Evolutionary conservation across 2,888 invertebrate genomes (phyloP), one percentile per base, ranked within the genome.

Genomic region (Andrena dorsata): DNA sequence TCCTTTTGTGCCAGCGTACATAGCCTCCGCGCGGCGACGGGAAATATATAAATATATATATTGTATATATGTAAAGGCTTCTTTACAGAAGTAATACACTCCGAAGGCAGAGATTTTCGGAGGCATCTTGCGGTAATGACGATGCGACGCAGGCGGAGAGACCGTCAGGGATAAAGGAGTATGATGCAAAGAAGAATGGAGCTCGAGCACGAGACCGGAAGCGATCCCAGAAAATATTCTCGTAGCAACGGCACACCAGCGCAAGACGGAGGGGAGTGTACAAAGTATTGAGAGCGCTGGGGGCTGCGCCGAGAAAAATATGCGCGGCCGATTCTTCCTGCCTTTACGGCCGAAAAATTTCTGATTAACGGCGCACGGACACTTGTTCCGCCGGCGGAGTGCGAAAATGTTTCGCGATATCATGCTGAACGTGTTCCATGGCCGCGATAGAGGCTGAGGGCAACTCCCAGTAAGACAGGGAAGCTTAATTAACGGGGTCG

Each of bases 101-200:
- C 81, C 82, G 82, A 84, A 85, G 76, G 35, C 23, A 81, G 76
- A 76, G 84, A 86, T 84, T 89, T 80, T 85, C 83, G 80, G 87
- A 77, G 86, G 85, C 81, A 80, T 83, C 80, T 79, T 83, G 70
- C 35, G 81, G 82, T 89, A 88, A 90, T 86, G 86, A 85, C 89
- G 86, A 83, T 80, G 84, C 76, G 82, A 82, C 83, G 80, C 82
- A 77, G 87, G 76, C 68, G 64, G 58, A 51, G 60, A 75, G 65
- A 73, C 66, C 65, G 61, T 20, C 60, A 49, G 30, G 75, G 58
- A 75, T 72, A 82, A 80, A 81, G 51, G 70, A 58, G 53, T 20
- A 41, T 35, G 70, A 63, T 35, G n/a, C 68, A 72, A 69, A 64
- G 56, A 47, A 41, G 53, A 64, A 70, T 35, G 61, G 35, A 72